These are phyloP conservation scores for Aratinga solstitialis DNA, from an alignment of 2,797 vertebrate species.

Conservation along the genomic window DNA sequence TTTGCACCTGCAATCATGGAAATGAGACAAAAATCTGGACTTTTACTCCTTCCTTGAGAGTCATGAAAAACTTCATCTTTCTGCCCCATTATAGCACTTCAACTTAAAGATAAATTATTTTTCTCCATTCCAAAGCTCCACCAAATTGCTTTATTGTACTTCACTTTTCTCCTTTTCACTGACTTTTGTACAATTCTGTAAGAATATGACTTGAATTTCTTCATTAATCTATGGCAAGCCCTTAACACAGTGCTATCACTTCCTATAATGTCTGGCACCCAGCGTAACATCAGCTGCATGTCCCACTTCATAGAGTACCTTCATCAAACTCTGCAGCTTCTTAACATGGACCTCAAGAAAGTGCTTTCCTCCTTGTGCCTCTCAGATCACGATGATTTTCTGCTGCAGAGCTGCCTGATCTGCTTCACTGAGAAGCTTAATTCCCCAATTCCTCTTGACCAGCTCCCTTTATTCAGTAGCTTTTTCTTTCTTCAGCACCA, in stretches of 20 bases:
- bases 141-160: neutral
- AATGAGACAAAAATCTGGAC: neutral
- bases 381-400: neutral
- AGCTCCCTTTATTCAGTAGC: neutral
- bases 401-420: neutral
- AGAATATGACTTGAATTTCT: neutral
- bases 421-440: neutral
- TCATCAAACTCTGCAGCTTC: neutral
- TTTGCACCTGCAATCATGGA: neutral
- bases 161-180: neutral
- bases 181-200: neutral
- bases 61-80: neutral
- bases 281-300: accelerated
- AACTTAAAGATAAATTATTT: neutral
- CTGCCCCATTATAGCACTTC: neutral
- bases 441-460: neutral
- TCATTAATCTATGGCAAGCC: neutral
- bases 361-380: neutral
- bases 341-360: neutral
- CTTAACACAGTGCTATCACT: neutral
- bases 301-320: neutral
- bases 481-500: neutral
- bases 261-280: neutral
- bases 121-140: neutral
- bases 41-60: neutral